Conservation (phyloP, 2,113 vertebrate genomes). For the Scopus umbretta region DNA sequence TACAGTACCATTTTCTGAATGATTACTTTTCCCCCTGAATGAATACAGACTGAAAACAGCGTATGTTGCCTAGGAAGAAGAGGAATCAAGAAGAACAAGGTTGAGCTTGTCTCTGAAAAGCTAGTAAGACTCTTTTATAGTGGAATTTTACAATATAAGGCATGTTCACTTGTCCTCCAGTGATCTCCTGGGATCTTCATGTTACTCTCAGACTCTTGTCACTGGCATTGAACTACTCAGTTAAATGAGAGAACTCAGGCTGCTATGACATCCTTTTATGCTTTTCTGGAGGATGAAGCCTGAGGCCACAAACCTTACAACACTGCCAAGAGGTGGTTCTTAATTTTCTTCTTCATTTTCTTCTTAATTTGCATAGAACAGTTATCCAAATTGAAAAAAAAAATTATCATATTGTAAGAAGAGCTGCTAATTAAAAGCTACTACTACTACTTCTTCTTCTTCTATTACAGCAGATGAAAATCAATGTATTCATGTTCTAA, state of each 20-base stretch:
- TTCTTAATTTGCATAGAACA: not conserved
- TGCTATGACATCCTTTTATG: not conserved
- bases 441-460: too few relatives aligned
- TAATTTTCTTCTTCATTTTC: not conserved
- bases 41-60: not conserved
- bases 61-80: not conserved
- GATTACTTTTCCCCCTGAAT: not conserved
- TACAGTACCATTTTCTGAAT: not conserved
- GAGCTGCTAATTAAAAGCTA: not conserved
- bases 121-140: not conserved
- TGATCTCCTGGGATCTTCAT: not conserved
- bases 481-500: not conserved
- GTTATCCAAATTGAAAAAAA: not conserved
- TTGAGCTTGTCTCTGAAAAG: not conserved
- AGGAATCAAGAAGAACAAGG: not conserved
- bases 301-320: not conserved
- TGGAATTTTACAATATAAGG: not conserved
- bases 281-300: not conserved
- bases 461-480: not conserved
- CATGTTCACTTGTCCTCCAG: not conserved
- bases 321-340: too few relatives aligned
- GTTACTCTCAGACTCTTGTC: not conserved
- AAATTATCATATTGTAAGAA: not conserved
- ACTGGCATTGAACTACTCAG: not conserved
- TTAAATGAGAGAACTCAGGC: not conserved